phyloP scores from a whole-genome alignment of 2,888 invertebrate species.

The Melanargia galathea region DNA sequence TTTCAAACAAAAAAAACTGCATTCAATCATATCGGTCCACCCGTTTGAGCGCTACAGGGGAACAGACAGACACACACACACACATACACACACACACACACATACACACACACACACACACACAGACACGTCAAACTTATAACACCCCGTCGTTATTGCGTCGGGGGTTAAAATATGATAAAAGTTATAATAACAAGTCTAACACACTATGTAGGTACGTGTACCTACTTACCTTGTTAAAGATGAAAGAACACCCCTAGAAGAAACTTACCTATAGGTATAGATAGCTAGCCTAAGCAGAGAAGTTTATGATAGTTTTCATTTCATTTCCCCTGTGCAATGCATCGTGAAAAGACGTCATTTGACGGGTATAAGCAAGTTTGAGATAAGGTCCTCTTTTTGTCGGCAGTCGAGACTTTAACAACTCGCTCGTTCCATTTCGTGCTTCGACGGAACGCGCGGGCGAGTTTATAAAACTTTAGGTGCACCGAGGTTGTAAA shows the following conservation, averaged over 20 bases:
- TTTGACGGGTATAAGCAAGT: slow-evolving; percentile 36
- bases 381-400: slow-evolving; percentile 38
- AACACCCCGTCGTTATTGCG: no score
- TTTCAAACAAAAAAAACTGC: no score
- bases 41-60: no score
- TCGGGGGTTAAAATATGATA: no score
- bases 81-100: no score
- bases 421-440: slow-evolving; percentile 66
- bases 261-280: neutral
- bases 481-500: slow-evolving; percentile 40
- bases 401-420: slow-evolving; percentile 38
- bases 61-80: no score
- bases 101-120: no score
- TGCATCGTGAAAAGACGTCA: slow-evolving; percentile 38
- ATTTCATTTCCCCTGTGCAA: slow-evolving; percentile 40
- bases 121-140: no score
- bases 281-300: neutral
- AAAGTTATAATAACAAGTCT: no score
- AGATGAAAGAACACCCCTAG: neutral
- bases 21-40: no score
- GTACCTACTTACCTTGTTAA: no score
- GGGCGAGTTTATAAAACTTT: slow-evolving; percentile 39
- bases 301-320: slow-evolving; percentile 28
- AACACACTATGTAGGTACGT: no score
- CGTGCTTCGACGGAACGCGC: slow-evolving; percentile 52